These are phyloP conservation scores for Aselliscus stoliczkanus DNA, from an alignment of 2,797 vertebrate species.

Conservation along the genomic window DNA sequence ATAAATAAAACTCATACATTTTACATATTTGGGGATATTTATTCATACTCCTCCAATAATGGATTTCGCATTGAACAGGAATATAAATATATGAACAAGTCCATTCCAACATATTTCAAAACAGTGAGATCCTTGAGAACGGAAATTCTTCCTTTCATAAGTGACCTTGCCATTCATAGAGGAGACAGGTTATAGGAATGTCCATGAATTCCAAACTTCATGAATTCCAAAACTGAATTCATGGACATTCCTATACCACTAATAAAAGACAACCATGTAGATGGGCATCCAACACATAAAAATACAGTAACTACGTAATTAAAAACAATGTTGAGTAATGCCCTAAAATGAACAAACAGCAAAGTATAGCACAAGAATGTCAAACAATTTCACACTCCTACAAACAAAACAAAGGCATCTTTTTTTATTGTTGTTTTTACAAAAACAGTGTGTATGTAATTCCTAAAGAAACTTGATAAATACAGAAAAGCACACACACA, in stretches of 20 bases:
- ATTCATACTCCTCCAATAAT: slow-evolving; percentile 18
- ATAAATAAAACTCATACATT: slow-evolving; percentile 58
- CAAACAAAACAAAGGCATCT: background rate
- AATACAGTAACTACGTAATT: background rate
- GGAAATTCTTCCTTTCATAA: background rate
- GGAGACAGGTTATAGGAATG: background rate
- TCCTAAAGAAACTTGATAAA: slow-evolving; percentile 31
- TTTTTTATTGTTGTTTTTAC: slow-evolving; percentile 34
- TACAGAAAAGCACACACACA: slow-evolving; percentile 13
- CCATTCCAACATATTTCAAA: slow-evolving; percentile 14
- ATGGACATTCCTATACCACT: background rate
- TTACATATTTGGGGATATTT: slow-evolving; percentile 42
- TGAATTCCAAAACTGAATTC: background rate
- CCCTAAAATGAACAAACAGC: slow-evolving; percentile 39
- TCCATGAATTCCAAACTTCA: background rate
- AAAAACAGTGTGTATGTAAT: slow-evolving; percentile 20
- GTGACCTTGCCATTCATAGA: background rate
- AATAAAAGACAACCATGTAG: background rate
- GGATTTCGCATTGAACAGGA: slow-evolving; percentile 12
- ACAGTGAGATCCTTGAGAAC: slow-evolving; percentile 13
- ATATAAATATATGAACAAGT: slow-evolving; percentile 34
- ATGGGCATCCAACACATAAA: slow-evolving; percentile 5
- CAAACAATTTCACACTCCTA: slow-evolving; percentile 15
- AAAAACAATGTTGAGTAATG: background rate
- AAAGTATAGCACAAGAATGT: slow-evolving; percentile 12